Evolutionary conservation across 1,140 invertebrate species (phyloP).

Genomic region (Drosophila chauvacae): DNA sequence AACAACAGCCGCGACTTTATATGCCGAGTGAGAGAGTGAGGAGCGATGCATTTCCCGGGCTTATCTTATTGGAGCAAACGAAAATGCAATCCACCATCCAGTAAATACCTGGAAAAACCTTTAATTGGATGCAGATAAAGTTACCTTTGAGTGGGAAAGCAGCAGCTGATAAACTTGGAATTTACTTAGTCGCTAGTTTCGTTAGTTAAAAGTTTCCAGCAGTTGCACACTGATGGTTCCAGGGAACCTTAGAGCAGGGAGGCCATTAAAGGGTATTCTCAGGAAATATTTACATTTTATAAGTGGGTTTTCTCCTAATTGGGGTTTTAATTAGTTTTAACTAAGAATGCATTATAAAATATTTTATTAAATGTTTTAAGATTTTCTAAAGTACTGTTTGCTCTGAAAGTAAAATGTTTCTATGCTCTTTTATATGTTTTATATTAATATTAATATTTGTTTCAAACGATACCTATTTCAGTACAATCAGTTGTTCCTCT

Average conservation of each 20-base stretch:
- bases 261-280: not conserved
- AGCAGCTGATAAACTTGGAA: slow-evolving; percentile 50
- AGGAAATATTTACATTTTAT: not conserved
- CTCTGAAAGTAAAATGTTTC: not conserved
- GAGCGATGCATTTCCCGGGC: slow-evolving; percentile 35
- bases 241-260: not conserved
- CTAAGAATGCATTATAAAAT: not conserved
- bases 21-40: slow-evolving; percentile 1
- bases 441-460: too few species aligned
- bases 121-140: slow-evolving; percentile 68
- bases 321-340: not conserved
- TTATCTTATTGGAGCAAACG: slow-evolving; percentile 66
- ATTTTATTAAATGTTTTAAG: not conserved
- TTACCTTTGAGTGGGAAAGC: slow-evolving; percentile 47
- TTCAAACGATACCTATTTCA: too few species aligned
- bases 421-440: not conserved
- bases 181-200: slow-evolving; percentile 33
- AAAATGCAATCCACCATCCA: slow-evolving; percentile 37
- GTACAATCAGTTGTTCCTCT: not conserved
- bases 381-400: not conserved
- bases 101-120: slow-evolving; percentile 37
- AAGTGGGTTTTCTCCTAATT: not conserved
- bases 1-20: slow-evolving; percentile 49
- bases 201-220: slow-evolving; percentile 19
- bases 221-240: not conserved